Conservation (phyloP, 1,140 invertebrate species). For the Zaprionus vittiger region DNA sequence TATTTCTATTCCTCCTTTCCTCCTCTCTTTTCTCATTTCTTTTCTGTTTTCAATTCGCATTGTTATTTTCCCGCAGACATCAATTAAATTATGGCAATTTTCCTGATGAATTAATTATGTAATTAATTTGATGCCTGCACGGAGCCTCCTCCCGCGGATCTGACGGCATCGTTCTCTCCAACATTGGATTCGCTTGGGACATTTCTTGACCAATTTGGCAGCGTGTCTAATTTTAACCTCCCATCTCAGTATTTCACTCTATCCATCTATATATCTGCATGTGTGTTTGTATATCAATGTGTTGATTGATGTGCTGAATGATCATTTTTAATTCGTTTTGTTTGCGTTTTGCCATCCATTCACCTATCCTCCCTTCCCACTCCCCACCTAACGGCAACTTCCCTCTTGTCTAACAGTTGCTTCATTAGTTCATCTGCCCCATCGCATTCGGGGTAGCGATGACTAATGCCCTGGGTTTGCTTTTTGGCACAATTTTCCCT, state of each 20-base stretch:
- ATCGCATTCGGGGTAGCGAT: conserved; percentile 26
- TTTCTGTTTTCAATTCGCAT: not conserved
- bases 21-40: not conserved
- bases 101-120: conserved; percentile 50
- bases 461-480: conserved; percentile 61
- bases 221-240: conserved; percentile 37
- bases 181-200: conserved; percentile 22
- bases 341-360: conserved; percentile 44
- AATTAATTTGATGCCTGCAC: conserved; percentile 38
- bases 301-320: conserved; percentile 80
- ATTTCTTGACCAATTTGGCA: conserved; percentile 41
- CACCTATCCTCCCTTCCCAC: not conserved
- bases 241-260: conserved; percentile 26
- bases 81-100: conserved; percentile 5
- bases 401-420: not conserved
- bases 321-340: conserved; percentile 77
- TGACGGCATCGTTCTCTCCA: conserved; percentile 18
- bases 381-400: not conserved
- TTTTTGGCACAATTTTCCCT: conserved; percentile 69
- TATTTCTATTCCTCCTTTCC: no score
- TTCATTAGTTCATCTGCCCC: conserved; percentile 11
- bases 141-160: not conserved
- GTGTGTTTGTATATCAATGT: conserved; percentile 51
- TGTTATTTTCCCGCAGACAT: not conserved
- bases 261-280: conserved; percentile 26